Evolutionary conservation across 2,797 vertebrate species (phyloP).

Genomic region (Poeciliopsis infans): DNA sequence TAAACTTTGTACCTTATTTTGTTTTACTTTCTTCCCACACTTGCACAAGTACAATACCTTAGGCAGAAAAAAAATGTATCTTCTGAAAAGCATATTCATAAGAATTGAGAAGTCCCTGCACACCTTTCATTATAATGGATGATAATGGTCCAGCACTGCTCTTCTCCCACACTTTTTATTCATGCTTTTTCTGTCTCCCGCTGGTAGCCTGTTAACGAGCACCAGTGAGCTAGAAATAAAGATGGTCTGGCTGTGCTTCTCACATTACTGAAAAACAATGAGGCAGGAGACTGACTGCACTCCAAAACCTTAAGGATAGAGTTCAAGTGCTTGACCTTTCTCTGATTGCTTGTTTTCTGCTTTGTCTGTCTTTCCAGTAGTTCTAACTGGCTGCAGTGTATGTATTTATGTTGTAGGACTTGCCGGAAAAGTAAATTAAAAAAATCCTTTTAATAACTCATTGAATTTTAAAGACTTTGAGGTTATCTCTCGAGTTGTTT

Average conservation of each 20-base stretch:
- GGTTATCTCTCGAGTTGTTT: not conserved
- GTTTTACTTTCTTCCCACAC: not conserved
- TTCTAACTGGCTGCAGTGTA: not conserved
- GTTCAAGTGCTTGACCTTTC: conserved; percentile 23
- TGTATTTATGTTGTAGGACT: not conserved
- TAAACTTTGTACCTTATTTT: not conserved
- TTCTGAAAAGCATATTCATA: not conserved
- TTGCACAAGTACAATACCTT: not conserved
- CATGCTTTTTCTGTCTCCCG: not conserved
- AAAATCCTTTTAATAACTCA: not conserved
- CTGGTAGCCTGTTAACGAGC: conserved; percentile 3
- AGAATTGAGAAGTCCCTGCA: not conserved
- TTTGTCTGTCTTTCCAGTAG: not conserved
- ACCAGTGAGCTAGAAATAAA: conserved; percentile 2
- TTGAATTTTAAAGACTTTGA: not conserved
- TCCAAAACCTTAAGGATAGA: not conserved
- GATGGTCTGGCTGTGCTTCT: not conserved
- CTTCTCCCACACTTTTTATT: not conserved
- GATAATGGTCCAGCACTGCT: not conserved
- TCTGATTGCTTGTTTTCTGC: conserved; percentile 5
- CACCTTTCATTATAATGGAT: not conserved
- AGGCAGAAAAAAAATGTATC: not conserved
- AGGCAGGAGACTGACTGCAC: not conserved
- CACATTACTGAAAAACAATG: not conserved
- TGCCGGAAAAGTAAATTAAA: not conserved